Evolutionary conservation across 2,888 invertebrate species (phyloP).

Genomic region (Dexiosoma caninum): DNA sequence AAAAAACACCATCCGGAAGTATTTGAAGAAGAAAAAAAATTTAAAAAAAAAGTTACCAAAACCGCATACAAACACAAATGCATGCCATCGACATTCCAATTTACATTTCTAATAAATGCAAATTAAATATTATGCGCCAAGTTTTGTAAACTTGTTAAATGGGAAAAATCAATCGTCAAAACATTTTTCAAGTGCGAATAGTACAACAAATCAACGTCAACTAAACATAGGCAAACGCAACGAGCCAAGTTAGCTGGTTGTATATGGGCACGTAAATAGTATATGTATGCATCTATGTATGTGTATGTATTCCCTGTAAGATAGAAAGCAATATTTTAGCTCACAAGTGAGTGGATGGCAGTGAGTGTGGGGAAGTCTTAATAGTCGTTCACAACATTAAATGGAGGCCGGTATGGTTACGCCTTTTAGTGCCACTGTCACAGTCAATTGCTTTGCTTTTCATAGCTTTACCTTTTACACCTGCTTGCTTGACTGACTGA

Average conservation of each 20-base stretch:
- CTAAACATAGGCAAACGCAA: not conserved
- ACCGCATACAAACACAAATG: slow-evolving; percentile 13
- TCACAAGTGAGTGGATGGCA: not conserved
- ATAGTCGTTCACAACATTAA: not conserved
- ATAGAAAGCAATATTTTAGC: not conserved
- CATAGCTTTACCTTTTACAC: not conserved
- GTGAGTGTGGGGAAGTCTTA: slow-evolving; percentile 6
- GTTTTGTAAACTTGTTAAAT: slow-evolving; percentile 55
- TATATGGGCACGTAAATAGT: too few species aligned
- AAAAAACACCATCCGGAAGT: slow-evolving; percentile 43
- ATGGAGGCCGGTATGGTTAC: slow-evolving; percentile 57
- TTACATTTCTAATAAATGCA: slow-evolving; percentile 59
- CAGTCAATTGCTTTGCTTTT: slow-evolving; percentile 57
- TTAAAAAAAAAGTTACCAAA: slow-evolving; percentile 18
- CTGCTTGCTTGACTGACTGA: slow-evolving; percentile 26
- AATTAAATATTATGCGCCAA: slow-evolving; percentile 58
- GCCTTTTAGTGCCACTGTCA: slow-evolving; percentile 63
- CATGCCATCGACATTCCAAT: slow-evolving; percentile 33
- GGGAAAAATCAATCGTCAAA: slow-evolving; percentile 55
- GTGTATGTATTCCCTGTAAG: not conserved
- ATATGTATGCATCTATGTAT: not conserved
- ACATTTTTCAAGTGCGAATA: slow-evolving; percentile 58
- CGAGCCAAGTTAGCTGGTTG: not conserved
- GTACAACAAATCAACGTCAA: slow-evolving; percentile 44
- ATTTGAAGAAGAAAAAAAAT: too few species aligned